Evolutionary conservation across 2,113 vertebrate genomes (phyloP), one percentile per base, ranked within the genome.

Genomic region (Dicerorhinus sumatrensis): DNA sequence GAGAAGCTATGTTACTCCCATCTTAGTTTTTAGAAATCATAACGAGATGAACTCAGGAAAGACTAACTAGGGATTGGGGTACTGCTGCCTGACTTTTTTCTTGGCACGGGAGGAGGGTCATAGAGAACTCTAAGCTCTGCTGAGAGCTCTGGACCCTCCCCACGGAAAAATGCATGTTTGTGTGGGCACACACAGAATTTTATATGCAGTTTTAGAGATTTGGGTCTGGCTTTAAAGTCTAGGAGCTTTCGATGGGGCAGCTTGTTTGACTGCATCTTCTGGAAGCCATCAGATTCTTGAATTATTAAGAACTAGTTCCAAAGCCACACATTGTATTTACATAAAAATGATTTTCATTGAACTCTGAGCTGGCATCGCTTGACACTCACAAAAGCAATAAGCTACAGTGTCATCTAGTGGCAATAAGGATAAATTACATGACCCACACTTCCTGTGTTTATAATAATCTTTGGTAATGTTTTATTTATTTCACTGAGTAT

Each of bases 391-490:
- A 58, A 46, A 79, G 12, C 39, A 48, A 54, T 86, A 60, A 62
- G 17, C 96, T 91, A 72, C 79, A 93, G 82, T 94, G 93, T 5
- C 94, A 96, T 84, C 97, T 97, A 95, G 95, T 86, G 97, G 73
- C 58, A 39, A 11, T 51, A 46, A 81, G 6, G 3, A 17, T 79
- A n/a, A 70, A 91, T 82, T 79, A 58, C 91, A 77, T 17, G 21
- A 89, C 3, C 5, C 25, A 9, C 72, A 42, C 46, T 62, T 62
- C 42, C 58, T 25, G 58, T 42, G 42, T 89, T 89, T 92, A 58
- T 39, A 76, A 70, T 42, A 1, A 54, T 76, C 31, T 85, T 93
- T 60, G 33, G 31, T 33, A 75, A 80, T 76, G 21, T 84, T 90
- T 79, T 84, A 56, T 33, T 42, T 91, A 77, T 65, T 84, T 89